Evolutionary conservation across 2,888 invertebrate species (phyloP).

Genomic region (Dugesia japonica): DNA sequence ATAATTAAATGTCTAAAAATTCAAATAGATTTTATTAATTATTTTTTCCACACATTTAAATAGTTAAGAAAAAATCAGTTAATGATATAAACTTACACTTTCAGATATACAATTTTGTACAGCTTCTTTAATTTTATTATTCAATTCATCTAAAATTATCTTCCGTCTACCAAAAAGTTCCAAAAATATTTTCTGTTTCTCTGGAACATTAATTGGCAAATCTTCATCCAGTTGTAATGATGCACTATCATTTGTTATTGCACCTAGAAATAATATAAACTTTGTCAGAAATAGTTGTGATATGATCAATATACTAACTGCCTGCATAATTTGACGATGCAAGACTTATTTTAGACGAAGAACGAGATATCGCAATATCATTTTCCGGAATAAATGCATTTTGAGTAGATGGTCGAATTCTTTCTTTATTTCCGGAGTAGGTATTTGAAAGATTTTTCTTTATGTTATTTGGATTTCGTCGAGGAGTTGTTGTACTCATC

Average conservation of each 20-base stretch:
- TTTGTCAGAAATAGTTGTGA: too few species aligned
- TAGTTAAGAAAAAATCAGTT: too few species aligned
- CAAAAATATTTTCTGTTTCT: background rate
- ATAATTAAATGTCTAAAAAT: too few species aligned
- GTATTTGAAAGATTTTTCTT: background rate
- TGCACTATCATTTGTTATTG: background rate
- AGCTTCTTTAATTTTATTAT: slow-evolving; percentile 1
- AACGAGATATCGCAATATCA: background rate
- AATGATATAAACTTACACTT: too few species aligned
- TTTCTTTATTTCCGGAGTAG: background rate
- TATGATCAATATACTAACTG: too few species aligned
- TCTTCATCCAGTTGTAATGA: background rate
- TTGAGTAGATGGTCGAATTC: background rate
- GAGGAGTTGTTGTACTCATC: background rate
- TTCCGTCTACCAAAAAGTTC: background rate
- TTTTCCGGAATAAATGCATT: background rate
- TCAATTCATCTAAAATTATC: background rate
- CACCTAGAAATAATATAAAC: too few species aligned
- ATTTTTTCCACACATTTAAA: too few species aligned
- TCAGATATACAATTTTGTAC: background rate
- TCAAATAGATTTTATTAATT: too few species aligned
- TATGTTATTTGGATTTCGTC: background rate
- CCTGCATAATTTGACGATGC: background rate
- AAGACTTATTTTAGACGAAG: background rate
- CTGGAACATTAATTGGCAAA: background rate